Evolutionary conservation across 2,888 invertebrate genomes (phyloP).

Genomic region (Glyphotaelius pellucidus): DNA sequence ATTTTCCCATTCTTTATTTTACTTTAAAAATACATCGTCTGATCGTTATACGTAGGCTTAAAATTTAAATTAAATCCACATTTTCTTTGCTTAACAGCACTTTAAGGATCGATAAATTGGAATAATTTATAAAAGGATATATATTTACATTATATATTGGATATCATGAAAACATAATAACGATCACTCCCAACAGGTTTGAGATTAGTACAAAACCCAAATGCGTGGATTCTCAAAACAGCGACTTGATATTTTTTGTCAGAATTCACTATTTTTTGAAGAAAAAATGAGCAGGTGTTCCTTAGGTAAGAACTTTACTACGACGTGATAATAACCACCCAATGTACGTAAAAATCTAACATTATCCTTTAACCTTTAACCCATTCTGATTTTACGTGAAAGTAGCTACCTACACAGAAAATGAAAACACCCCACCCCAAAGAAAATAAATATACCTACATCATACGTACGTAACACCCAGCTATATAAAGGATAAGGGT

Average conservation of each 20-base stretch:
- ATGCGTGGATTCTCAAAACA: too few relatives aligned
- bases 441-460: background rate
- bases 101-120: too few relatives aligned
- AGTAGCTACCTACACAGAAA: background rate
- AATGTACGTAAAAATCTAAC: background rate
- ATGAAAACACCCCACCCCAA: background rate
- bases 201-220: too few relatives aligned
- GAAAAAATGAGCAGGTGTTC: too few relatives aligned
- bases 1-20: conserved; percentile 16
- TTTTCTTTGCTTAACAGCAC: background rate
- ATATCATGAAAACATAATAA: too few relatives aligned
- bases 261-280: too few relatives aligned
- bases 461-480: background rate
- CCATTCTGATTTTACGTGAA: background rate
- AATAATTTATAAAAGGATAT: too few relatives aligned
- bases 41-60: background rate
- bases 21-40: background rate
- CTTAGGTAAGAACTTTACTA: too few relatives aligned
- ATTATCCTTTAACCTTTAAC: background rate
- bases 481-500: conserved; percentile 37
- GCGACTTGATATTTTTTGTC: too few relatives aligned
- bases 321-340: too few relatives aligned
- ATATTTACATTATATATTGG: too few relatives aligned
- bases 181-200: too few relatives aligned
- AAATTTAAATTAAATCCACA: background rate